Evolutionary conservation across 2,797 vertebrate species (phyloP), one percentile per base, ranked within the genome.

Genomic region (Cheirogaleus major): DNA sequence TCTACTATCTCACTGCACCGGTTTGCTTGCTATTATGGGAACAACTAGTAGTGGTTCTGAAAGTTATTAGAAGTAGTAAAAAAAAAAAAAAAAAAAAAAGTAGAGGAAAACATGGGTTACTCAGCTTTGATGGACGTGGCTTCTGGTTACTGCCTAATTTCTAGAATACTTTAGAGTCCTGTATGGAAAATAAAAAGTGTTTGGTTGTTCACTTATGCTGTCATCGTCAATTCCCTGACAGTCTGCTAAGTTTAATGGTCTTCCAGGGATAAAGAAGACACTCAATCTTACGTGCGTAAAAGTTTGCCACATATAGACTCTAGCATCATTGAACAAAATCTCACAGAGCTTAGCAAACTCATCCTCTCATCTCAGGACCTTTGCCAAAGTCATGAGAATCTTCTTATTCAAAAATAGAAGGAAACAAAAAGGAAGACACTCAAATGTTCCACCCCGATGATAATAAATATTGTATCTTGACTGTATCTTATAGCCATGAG

Each of bases 201-300:
- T 95, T 43, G 38, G n/a, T 92, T 95, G 65, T 43, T 96, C 79
- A 82, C 2, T 94, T 93, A 85, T 76, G 9, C 73, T 91, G 15
- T 79, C 93, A 79, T 73, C 83, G 38, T 94, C 92, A 94, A 57
- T 88, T 94, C 48, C 23, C 89, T 87, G 79, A 69, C 73, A 94
- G 48, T 38, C 67, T 7, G 5, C 70, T 69, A 72, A 82, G 73
- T 88, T 88, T 50, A 83, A 80, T 85, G 43, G 48, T 86, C 65
- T n/a, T 97, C 89, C 9, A 35, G 70, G 89, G 65, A 90, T 48
- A 43, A 18, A 86, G 38, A 78, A 92, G 63, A 69, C 81, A 76
- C 43, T 80, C 43, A 43, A 3, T 92, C 57, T 57, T 95, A 32
- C 45, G 92, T 85, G 63, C 55, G 72, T 41, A 41, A 67, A 76